phyloP scores from a whole-genome alignment of 1,140 invertebrate species.

The Ooceraea biroi region DNA sequence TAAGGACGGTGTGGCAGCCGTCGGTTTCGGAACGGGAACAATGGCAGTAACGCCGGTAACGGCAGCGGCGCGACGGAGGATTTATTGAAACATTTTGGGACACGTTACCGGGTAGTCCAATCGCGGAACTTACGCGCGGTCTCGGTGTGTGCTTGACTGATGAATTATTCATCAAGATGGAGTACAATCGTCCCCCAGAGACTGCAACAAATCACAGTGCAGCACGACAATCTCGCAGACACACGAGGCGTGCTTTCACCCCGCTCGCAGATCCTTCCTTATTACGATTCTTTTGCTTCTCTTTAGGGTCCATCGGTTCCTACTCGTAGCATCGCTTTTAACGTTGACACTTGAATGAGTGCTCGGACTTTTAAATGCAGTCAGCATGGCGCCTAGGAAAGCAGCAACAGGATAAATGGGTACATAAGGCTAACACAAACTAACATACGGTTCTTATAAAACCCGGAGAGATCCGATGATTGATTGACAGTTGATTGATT shows the following conservation, averaged over 20 bases:
- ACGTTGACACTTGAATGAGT: neutral
- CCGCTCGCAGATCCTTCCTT: constrained; percentile 1
- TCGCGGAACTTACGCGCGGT: constrained; percentile 62
- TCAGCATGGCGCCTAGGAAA: neutral
- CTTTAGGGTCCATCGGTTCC: neutral
- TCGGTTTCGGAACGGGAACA: constrained; percentile 59
- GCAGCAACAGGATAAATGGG: neutral
- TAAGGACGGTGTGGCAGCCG: constrained; percentile 8
- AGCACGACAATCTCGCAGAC: constrained; percentile 52
- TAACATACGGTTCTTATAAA: too few species aligned
- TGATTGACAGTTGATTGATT: too few species aligned
- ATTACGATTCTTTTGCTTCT: constrained; percentile 34
- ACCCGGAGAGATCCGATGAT: too few species aligned
- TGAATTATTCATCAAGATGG: constrained; percentile 72
- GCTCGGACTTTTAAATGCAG: neutral
- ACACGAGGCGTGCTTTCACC: constrained; percentile 4
- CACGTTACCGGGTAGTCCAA: constrained; percentile 61
- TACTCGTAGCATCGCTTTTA: constrained; percentile 7
- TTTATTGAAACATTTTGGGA: constrained; percentile 67
- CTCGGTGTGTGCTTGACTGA: constrained; percentile 58
- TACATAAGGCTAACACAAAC: neutral
- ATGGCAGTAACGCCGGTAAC: constrained; percentile 41
- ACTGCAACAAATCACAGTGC: constrained; percentile 63
- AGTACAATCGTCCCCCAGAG: constrained; percentile 59
- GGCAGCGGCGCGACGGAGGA: constrained; percentile 49